phyloP scores from a whole-genome alignment of 2,888 invertebrate species.

The Thymelicus acteon region DNA sequence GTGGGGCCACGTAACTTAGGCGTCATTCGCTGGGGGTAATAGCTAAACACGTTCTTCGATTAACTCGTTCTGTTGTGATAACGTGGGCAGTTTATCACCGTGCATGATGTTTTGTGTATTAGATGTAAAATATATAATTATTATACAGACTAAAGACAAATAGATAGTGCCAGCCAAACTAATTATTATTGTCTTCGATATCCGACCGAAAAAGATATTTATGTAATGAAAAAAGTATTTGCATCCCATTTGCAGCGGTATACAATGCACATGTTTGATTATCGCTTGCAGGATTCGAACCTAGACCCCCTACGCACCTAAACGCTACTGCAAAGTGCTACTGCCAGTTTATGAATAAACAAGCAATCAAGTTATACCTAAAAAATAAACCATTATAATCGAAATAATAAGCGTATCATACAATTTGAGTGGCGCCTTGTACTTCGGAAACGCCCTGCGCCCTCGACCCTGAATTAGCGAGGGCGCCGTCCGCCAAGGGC shows the following conservation, averaged over 20 bases:
- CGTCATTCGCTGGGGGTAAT: neutral
- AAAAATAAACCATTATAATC: neutral
- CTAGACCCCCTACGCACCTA: neutral
- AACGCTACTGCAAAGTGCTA: no score
- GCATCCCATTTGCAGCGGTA: no score
- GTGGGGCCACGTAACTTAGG: neutral
- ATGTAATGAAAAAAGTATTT: no score
- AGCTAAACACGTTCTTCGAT: neutral
- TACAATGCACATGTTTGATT: neutral
- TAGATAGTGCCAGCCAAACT: no score
- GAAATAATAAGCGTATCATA: neutral
- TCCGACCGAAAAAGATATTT: no score
- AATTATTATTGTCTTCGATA: no score
- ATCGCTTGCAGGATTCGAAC: neutral
- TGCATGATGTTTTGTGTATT: neutral
- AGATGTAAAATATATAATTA: neutral
- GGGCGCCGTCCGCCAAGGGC: neutral
- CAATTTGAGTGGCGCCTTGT: neutral
- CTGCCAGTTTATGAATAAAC: no score
- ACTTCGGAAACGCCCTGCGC: neutral
- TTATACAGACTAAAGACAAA: no score
- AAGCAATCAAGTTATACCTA: no score
- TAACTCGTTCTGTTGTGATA: conserved; percentile 2
- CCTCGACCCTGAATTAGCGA: neutral
- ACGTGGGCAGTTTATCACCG: neutral